phyloP scores from a whole-genome alignment of 2,797 vertebrate genomes.

The Oophaga sylvatica region DNA sequence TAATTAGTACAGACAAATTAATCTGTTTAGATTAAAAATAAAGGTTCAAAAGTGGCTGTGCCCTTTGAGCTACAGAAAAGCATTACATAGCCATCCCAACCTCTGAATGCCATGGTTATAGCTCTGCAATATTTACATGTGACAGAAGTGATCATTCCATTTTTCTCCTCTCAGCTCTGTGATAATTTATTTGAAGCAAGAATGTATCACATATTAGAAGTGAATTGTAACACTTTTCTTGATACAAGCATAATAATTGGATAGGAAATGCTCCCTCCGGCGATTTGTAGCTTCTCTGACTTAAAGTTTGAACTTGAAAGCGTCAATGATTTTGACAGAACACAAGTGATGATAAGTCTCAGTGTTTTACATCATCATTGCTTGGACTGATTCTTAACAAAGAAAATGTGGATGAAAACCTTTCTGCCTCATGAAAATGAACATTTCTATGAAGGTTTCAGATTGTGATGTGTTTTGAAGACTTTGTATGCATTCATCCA shows the following conservation, averaged over 20 bases:
- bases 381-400: neutral
- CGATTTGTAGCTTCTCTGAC: constrained; percentile 30
- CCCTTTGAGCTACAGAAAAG: neutral
- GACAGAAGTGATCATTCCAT: neutral
- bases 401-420: neutral
- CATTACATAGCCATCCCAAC: neutral
- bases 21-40: neutral
- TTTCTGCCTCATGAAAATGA: neutral
- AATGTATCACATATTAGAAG: neutral
- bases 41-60: neutral
- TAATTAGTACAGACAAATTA: neutral
- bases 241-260: constrained; percentile 35
- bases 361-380: neutral
- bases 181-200: neutral
- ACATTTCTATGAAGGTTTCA: neutral
- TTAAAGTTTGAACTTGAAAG: constrained; percentile 13
- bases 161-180: neutral
- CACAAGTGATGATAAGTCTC: constrained; percentile 12
- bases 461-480: too few relatives aligned
- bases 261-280: constrained; percentile 24
- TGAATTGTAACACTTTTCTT: constrained; percentile 25
- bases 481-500: neutral
- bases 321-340: constrained; percentile 8
- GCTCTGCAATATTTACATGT: neutral
- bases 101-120: neutral